Conservation (phyloP, 1,140 invertebrate species). For the Drosophila arizonae region DNA sequence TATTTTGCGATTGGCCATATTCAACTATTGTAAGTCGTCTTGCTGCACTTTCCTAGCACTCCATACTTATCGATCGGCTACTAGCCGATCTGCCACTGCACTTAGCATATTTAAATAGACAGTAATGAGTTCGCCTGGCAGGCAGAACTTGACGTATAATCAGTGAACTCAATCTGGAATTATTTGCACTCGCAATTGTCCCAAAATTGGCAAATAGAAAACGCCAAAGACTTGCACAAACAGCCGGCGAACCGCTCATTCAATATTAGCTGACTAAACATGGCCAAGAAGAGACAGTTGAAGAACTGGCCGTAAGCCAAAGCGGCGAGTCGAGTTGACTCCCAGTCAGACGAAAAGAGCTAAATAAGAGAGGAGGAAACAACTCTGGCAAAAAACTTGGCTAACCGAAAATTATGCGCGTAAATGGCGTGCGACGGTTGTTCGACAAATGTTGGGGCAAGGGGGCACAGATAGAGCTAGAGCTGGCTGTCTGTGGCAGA, state of each 20-base stretch:
- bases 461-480: neutral
- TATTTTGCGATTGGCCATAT: neutral
- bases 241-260: conserved; percentile 50
- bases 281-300: conserved; percentile 31
- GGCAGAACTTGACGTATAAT: conserved; percentile 10
- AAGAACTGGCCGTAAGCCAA: conserved; percentile 6
- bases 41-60: neutral
- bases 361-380: conserved; percentile 3
- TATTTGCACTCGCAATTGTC: conserved; percentile 63
- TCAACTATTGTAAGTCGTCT: neutral
- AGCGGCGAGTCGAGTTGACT: neutral
- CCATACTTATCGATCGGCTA: neutral
- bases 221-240: conserved; percentile 25
- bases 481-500: conserved; percentile 13
- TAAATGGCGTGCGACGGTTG: conserved; percentile 46
- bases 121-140: conserved; percentile 26
- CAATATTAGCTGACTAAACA: conserved; percentile 59
- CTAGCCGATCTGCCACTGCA: neutral
- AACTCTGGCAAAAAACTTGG: conserved; percentile 34
- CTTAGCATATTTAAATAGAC: conserved; percentile 2
- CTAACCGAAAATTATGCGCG: conserved; percentile 56
- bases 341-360: neutral
- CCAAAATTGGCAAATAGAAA: conserved; percentile 53
- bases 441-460: neutral
- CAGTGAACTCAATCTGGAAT: conserved; percentile 57